phyloP scores from a whole-genome alignment of 2,113 vertebrate genomes.

The Excalfactoria chinensis region DNA sequence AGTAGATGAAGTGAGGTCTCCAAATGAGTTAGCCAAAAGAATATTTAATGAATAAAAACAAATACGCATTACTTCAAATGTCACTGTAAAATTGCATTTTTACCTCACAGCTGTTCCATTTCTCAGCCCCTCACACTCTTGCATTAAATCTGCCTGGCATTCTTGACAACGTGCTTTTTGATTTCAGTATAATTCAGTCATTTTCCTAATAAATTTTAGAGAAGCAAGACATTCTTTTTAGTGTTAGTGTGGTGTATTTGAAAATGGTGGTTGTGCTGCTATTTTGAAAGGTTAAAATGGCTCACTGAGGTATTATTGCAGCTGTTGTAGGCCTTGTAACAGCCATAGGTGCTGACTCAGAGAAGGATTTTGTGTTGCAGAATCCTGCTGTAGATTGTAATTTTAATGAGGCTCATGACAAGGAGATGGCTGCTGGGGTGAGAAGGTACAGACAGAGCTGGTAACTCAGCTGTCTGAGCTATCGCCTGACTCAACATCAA shows the following conservation, averaged over 20 bases:
- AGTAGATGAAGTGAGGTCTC: conserved; percentile 53
- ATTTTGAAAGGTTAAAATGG: conserved; percentile 45
- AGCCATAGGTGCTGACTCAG: conserved; percentile 58
- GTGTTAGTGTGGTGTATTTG: conserved; percentile 55
- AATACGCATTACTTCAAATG: background rate
- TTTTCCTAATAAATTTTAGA: conserved; percentile 67
- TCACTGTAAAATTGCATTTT: background rate
- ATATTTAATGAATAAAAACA: conserved; percentile 44
- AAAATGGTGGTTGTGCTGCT: conserved; percentile 64
- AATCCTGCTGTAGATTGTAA: conserved; percentile 16
- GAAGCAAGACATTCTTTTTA: conserved; percentile 64
- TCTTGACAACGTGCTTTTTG: conserved; percentile 31
- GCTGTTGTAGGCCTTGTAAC: conserved; percentile 67
- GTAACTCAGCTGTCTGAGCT: background rate
- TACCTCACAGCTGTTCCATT: background rate
- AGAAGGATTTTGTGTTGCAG: conserved; percentile 27
- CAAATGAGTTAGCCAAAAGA: conserved; percentile 47
- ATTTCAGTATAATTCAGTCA: conserved; percentile 20
- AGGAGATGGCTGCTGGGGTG: background rate
- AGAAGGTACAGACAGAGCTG: background rate
- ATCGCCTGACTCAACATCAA: background rate
- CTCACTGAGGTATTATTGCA: conserved; percentile 69
- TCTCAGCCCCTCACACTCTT: background rate
- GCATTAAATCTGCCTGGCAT: background rate
- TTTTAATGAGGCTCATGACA: background rate